A percentile compares a stretch with the other conserved stretches of the same genome.
These are phyloP conservation scores for Orthonevra nobilis DNA, from an alignment of 2,888 invertebrate genomes.

Conservation along the genomic window DNA sequence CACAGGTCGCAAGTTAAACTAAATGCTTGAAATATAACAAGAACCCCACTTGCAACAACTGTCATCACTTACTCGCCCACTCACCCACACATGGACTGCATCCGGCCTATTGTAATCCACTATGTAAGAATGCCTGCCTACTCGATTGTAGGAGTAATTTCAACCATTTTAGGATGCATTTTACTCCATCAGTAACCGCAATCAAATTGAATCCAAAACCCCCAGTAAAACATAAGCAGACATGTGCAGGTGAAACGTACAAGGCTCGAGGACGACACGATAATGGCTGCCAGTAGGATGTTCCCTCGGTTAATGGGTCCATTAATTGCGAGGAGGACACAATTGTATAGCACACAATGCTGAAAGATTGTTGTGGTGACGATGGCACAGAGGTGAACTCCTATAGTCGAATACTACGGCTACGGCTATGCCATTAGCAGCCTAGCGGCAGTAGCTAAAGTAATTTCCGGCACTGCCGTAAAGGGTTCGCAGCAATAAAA, in stretches of 20 bases:
- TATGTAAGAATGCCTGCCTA: slow-evolving; percentile 8
- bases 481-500: slow-evolving; percentile 45
- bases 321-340: slow-evolving; percentile 53
- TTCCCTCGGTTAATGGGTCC: slow-evolving; percentile 31
- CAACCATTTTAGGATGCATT: slow-evolving; percentile 47
- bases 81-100: slow-evolving; percentile 8
- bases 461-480: slow-evolving; percentile 50
- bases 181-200: slow-evolving; percentile 52
- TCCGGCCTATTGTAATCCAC: slow-evolving; percentile 16
- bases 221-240: slow-evolving; percentile 40
- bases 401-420: slow-evolving; percentile 5
- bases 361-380: slow-evolving; percentile 28
- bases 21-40: slow-evolving; percentile 31
- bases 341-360: slow-evolving; percentile 40
- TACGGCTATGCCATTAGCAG: slow-evolving; percentile 32
- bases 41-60: slow-evolving; percentile 43
- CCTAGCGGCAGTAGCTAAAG: slow-evolving; percentile 17
- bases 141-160: slow-evolving; percentile 28
- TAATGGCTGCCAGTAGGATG: slow-evolving; percentile 42
- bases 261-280: slow-evolving; percentile 12
- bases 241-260: too few species aligned
- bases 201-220: slow-evolving; percentile 56
- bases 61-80: slow-evolving; percentile 8
- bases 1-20: slow-evolving; percentile 23
- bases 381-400: slow-evolving; percentile 20